A percentile compares a stretch with the other conserved stretches of the same genome.
Conservation (phyloP, 64 coral and sea anemone genomes). For the Montipora efflorescens region DNA sequence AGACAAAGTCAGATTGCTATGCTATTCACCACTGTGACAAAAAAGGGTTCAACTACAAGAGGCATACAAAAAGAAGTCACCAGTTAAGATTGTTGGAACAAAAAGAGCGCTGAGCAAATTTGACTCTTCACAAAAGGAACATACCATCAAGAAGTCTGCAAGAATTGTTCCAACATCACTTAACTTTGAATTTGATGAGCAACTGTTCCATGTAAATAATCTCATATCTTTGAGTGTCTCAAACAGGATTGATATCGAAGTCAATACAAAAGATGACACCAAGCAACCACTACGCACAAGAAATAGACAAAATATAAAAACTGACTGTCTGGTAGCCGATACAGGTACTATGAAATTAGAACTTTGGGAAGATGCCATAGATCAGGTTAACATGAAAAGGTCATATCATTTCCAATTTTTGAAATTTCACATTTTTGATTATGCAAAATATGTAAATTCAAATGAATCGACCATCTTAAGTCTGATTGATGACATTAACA, state of each 20-base stretch:
- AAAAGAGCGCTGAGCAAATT: background rate
- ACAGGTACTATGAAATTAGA: too few relatives aligned
- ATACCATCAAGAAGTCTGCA: background rate
- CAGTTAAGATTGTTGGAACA: background rate
- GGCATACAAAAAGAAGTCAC: background rate
- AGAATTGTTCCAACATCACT: background rate
- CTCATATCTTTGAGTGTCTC: too few relatives aligned
- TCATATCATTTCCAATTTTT: background rate
- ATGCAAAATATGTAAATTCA: too few relatives aligned
- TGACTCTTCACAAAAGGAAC: background rate
- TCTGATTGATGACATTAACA: background rate
- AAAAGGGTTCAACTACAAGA: background rate
- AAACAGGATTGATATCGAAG: conserved; percentile 31
- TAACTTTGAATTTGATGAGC: too few relatives aligned
- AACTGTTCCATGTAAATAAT: too few relatives aligned
- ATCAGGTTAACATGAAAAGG: too few relatives aligned
- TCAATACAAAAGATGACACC: conserved; percentile 63
- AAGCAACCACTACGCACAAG: conserved; percentile 69
- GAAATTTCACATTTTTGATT: background rate
- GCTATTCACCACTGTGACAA: background rate
- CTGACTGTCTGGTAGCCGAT: conserved; percentile 68
- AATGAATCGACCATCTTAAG: too few relatives aligned
- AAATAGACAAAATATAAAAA: conserved; percentile 79
- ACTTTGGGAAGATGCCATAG: too few relatives aligned
- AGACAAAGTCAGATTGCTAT: background rate